A percentile compares a stretch with the other conserved stretches of the same genome.
Evolutionary conservation across 2,113 vertebrate genomes (phyloP).

Genomic region (Tringa solitaria): DNA sequence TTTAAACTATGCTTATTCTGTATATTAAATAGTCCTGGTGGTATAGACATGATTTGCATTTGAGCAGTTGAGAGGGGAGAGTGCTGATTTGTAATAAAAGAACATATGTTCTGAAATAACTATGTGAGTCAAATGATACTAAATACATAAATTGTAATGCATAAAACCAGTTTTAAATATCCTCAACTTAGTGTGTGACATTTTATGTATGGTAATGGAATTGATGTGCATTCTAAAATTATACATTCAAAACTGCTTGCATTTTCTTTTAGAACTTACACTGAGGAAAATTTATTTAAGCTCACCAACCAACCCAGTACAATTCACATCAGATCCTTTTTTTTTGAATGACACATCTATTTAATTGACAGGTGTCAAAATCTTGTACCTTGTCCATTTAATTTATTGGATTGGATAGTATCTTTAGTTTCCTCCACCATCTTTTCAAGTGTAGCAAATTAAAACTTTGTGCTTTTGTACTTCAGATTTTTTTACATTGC

Average conservation of each 20-base stretch:
- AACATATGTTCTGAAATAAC: conserved; percentile 39
- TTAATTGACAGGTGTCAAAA: neutral
- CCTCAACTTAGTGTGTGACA: neutral
- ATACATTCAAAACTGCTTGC: neutral
- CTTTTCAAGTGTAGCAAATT: neutral
- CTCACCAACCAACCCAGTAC: neutral
- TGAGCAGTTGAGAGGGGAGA: neutral
- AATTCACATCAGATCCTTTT: neutral
- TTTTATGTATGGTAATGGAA: neutral
- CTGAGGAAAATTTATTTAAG: neutral
- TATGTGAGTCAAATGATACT: neutral
- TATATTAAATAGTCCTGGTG: neutral
- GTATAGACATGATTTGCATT: neutral
- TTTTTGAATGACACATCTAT: neutral
- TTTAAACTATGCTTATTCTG: neutral
- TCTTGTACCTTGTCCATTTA: neutral
- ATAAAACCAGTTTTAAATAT: neutral
- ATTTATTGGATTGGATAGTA: neutral
- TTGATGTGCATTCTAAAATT: neutral
- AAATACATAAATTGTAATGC: neutral
- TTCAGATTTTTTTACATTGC: neutral
- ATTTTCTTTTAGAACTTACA: neutral
- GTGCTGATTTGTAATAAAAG: neutral
- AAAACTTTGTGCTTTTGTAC: neutral
- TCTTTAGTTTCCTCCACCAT: neutral